Conservation (phyloP, 1,140 invertebrate species). For the Pseudomyrmex concolor region DNA sequence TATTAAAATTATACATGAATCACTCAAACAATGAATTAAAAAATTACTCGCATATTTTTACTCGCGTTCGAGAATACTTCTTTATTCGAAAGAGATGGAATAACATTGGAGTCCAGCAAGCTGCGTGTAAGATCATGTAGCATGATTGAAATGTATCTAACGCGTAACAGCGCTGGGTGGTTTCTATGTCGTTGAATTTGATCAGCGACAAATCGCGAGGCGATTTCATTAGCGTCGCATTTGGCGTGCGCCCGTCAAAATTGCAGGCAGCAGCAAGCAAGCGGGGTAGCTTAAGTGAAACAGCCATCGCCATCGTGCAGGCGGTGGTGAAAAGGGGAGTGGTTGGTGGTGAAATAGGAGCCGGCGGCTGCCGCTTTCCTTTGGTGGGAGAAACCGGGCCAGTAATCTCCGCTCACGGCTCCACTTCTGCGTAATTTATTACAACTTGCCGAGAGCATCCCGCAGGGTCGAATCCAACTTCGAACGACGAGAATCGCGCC, state of each 20-base stretch:
- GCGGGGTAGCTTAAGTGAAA: conserved; percentile 49
- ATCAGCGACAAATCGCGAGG: conserved; percentile 26
- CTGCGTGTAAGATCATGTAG: conserved; percentile 4
- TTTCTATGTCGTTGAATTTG: conserved; percentile 36
- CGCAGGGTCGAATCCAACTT: conserved; percentile 63
- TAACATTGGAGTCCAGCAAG: background rate
- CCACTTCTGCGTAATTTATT: conserved; percentile 65
- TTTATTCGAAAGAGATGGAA: background rate
- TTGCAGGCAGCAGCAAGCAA: conserved; percentile 17
- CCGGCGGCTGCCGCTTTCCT: conserved; percentile 37
- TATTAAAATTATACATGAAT: background rate
- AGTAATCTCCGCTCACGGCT: conserved; percentile 64
- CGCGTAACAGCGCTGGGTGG: background rate
- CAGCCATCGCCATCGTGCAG: conserved; percentile 49
- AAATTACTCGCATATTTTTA: background rate
- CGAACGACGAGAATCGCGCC: conserved; percentile 22
- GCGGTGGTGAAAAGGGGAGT: conserved; percentile 65
- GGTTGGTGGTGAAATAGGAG: conserved; percentile 66
- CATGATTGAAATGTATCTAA: conserved; percentile 29
- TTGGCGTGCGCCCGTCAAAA: conserved; percentile 51
- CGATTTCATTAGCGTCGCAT: conserved; percentile 59
- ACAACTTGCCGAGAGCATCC: conserved; percentile 64
- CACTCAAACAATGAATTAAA: background rate
- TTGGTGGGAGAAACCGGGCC: conserved; percentile 63
- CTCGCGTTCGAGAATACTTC: background rate